Percentiles rank a stretch among this genome's conserved stretches.
Conservation (phyloP, 2,888 invertebrate species). For the Aspidapion aeneum region DNA sequence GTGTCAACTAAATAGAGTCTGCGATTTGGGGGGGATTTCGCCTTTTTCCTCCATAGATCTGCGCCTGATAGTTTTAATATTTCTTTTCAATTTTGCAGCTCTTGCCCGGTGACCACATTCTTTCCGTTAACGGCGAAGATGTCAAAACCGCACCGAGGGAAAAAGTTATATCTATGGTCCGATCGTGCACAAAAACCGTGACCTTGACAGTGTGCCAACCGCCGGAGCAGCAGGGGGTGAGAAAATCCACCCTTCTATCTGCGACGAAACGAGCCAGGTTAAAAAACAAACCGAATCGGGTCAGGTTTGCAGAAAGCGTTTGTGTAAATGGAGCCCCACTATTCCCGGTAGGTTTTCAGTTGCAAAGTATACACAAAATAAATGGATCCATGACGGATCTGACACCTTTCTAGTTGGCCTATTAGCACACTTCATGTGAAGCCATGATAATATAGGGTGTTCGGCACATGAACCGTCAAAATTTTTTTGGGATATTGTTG, state of each 20-base stretch:
- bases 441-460: too few relatives aligned
- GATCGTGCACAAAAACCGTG: conserved; percentile 75
- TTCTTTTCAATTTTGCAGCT: conserved; percentile 54
- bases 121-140: conserved; percentile 87
- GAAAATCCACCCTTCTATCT: conserved; percentile 81
- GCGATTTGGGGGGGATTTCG: too few relatives aligned
- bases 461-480: too few relatives aligned
- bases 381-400: too few relatives aligned
- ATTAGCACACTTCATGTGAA: too few relatives aligned
- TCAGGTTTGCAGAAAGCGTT: conserved; percentile 86
- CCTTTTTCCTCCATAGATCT: too few relatives aligned
- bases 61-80: too few relatives aligned
- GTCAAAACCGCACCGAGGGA: conserved; percentile 82
- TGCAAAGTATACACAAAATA: too few relatives aligned
- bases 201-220: conserved; percentile 82
- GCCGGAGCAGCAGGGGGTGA: conserved; percentile 52
- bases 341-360: conserved; percentile 64
- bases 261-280: conserved; percentile 84
- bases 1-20: too few relatives aligned
- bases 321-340: conserved; percentile 81
- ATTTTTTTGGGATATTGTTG: too few relatives aligned
- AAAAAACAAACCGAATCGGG: conserved; percentile 76
- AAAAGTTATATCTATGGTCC: conserved; percentile 83
- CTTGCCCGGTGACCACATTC: conserved; percentile 87
- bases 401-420: too few relatives aligned